Evolutionary conservation across 1,140 invertebrate genomes (phyloP).

Genomic region (Anagrus nilaparvatae): DNA sequence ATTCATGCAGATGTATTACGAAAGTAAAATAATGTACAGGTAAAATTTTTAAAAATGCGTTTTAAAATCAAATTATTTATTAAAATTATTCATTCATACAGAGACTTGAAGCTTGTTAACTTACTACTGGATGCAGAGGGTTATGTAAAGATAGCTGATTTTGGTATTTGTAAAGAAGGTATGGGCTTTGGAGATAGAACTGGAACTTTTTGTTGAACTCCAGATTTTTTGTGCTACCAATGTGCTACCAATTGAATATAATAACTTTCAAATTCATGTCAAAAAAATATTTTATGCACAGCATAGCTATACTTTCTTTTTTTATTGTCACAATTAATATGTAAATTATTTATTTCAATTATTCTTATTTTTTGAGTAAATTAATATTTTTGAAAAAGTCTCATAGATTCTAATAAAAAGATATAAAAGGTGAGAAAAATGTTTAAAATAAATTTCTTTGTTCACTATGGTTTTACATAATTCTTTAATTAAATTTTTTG

Average conservation of each 20-base stretch:
- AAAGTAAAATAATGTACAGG: conserved; percentile 97
- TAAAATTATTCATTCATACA: conserved; percentile 33
- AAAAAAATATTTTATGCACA: no score
- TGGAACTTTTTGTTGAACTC: conserved; percentile 98
- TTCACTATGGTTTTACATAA: no score
- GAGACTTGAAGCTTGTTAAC: conserved; percentile 98
- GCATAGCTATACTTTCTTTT: no score
- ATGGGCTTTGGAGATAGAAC: conserved; percentile 98
- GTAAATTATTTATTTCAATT: no score
- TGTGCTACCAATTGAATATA: conserved; percentile 99
- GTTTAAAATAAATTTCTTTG: no score
- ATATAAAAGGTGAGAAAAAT: no score
- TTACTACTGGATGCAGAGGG: conserved; percentile 94
- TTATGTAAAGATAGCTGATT: conserved; percentile 98
- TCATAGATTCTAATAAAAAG: no score
- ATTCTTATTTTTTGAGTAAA: no score
- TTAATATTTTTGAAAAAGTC: no score
- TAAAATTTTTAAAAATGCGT: conserved; percentile 24
- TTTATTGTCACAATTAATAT: no score
- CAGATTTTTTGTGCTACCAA: conserved; percentile 97
- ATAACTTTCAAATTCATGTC: no score
- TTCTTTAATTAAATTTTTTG: no score
- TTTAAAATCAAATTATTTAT: conserved; percentile 5
- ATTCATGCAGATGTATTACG: conserved; percentile 99
- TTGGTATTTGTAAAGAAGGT: conserved; percentile 98